These are phyloP conservation scores for Cerastis rubricosa DNA, from an alignment of 2,888 invertebrate species.

Conservation along the genomic window DNA sequence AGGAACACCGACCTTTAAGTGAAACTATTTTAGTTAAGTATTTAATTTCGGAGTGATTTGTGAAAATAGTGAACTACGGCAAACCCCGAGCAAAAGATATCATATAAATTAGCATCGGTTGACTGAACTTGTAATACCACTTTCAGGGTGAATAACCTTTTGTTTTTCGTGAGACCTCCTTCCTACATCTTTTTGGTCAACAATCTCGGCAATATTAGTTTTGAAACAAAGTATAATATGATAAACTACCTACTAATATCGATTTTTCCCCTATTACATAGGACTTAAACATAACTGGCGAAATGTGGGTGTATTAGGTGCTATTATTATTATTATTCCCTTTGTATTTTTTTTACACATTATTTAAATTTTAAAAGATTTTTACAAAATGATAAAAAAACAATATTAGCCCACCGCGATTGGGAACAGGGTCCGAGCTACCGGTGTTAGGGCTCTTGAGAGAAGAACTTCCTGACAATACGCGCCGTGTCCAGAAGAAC, in stretches of 20 bases:
- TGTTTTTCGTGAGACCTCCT: slow-evolving; percentile 30
- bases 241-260: neutral
- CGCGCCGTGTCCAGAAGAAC: no score
- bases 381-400: no score
- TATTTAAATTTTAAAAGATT: no score
- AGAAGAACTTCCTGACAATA: no score
- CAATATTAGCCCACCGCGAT: no score
- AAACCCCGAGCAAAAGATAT: slow-evolving; percentile 23
- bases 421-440: no score
- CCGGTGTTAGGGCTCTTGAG: no score
- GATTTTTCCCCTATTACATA: no score
- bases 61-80: neutral
- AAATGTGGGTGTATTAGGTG: no score
- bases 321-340: no score
- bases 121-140: slow-evolving; percentile 20
- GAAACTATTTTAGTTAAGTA: slow-evolving; percentile 8
- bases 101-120: slow-evolving; percentile 25
- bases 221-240: neutral
- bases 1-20: slow-evolving; percentile 12
- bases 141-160: slow-evolving; percentile 45
- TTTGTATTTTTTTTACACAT: no score
- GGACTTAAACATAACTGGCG: no score
- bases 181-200: slow-evolving; percentile 5
- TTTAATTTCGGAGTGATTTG: neutral
- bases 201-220: slow-evolving; percentile 28